phyloP scores from a whole-genome alignment of 2,797 vertebrate species.

The Danio choprae region DNA sequence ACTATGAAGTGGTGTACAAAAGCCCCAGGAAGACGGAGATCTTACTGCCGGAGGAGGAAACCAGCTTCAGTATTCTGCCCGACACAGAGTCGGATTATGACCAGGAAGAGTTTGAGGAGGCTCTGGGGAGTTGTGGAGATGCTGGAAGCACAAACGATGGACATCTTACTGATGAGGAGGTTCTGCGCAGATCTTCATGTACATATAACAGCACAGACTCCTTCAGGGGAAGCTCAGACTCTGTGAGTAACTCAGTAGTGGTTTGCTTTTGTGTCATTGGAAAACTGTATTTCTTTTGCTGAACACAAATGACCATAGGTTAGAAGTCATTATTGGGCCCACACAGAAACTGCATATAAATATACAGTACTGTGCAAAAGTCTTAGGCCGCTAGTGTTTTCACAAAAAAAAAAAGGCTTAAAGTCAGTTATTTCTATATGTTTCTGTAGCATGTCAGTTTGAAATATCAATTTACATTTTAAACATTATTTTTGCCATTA shows the following conservation, averaged over 20 bases:
- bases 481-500: too few species aligned
- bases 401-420: too few species aligned
- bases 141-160: slow-evolving; percentile 80
- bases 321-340: too few species aligned
- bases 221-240: slow-evolving; percentile 88
- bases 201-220: slow-evolving; percentile 87
- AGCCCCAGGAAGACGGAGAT: slow-evolving; percentile 27
- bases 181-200: slow-evolving; percentile 81
- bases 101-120: slow-evolving; percentile 90
- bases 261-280: background rate
- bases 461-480: too few species aligned
- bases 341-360: too few species aligned
- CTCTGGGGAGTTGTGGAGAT: slow-evolving; percentile 77
- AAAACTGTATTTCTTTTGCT: background rate
- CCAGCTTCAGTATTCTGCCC: slow-evolving; percentile 68
- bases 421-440: too few species aligned
- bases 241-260: slow-evolving; percentile 76
- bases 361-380: too few species aligned
- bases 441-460: too few species aligned
- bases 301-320: too few species aligned
- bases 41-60: slow-evolving; percentile 70
- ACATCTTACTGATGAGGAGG: slow-evolving; percentile 83
- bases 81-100: slow-evolving; percentile 90
- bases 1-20: slow-evolving; percentile 32
- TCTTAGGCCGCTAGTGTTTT: too few species aligned